A percentile compares a stretch with the other conserved stretches of the same genome.
Evolutionary conservation across 2,113 vertebrate genomes (phyloP).

Genomic region (Penelope pileata): DNA sequence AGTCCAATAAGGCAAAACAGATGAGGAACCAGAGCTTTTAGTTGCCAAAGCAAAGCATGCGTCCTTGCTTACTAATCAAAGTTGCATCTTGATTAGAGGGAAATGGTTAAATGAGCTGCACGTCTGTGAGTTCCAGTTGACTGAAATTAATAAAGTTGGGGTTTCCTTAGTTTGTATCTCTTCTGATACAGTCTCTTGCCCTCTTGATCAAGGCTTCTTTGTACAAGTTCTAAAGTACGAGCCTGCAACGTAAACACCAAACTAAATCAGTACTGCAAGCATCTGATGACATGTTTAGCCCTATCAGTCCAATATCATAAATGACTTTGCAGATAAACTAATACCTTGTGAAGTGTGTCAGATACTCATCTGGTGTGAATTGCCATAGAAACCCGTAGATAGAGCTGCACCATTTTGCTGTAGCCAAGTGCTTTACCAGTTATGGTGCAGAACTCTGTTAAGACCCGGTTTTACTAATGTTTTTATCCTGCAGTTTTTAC

Average conservation of each 20-base stretch:
- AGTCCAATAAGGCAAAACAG: neutral
- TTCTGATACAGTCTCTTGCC: neutral
- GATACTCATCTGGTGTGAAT: neutral
- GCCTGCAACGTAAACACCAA: neutral
- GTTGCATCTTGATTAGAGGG: neutral
- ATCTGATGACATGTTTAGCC: neutral
- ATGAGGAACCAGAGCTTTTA: neutral
- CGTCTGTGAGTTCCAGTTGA: neutral
- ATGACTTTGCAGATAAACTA: neutral
- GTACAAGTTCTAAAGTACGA: neutral
- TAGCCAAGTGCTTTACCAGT: neutral
- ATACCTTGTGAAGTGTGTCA: neutral
- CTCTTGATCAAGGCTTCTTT: neutral
- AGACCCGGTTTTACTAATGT: neutral
- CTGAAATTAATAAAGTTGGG: neutral
- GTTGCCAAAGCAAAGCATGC: neutral
- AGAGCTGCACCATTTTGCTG: neutral
- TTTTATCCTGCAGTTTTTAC: neutral
- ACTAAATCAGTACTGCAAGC: neutral
- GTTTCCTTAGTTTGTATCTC: neutral
- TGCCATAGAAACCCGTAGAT: neutral
- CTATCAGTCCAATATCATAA: neutral
- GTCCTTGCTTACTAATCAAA: neutral
- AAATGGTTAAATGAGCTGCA: neutral
- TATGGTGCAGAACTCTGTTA: neutral